Conservation (phyloP, 2,797 vertebrate species). For the Gymnothorax reevesii region DNA sequence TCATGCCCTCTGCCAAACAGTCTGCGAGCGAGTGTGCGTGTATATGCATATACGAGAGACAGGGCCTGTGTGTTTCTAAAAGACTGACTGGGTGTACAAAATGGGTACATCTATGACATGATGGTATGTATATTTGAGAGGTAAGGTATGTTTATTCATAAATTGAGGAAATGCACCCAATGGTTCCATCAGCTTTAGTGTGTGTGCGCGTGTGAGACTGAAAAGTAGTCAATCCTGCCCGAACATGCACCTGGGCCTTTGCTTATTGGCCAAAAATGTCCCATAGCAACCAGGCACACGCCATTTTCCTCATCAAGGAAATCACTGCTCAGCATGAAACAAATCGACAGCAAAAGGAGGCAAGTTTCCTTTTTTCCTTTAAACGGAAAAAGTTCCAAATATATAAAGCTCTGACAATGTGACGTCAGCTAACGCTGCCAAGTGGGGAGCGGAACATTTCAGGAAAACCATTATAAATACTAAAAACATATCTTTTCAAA, state of each 20-base stretch:
- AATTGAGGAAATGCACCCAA: too few species aligned
- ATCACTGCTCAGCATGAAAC: neutral
- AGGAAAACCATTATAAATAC: slow-evolving; percentile 76
- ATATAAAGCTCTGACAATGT: slow-evolving; percentile 37
- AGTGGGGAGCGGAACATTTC: slow-evolving; percentile 32
- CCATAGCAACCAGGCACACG: neutral
- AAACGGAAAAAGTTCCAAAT: slow-evolving; percentile 38
- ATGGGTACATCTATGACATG: too few species aligned
- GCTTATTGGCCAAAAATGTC: neutral
- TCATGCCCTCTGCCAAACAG: neutral
- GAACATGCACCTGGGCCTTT: neutral
- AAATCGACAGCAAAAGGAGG: neutral
- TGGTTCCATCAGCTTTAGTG: neutral
- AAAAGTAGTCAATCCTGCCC: neutral
- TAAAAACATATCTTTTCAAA: slow-evolving; percentile 60
- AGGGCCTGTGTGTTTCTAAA: neutral
- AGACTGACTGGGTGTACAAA: too few species aligned
- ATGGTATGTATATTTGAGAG: too few species aligned
- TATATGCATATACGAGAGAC: neutral
- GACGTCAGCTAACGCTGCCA: slow-evolving; percentile 37
- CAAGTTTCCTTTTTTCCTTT: slow-evolving; percentile 36
- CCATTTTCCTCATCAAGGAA: neutral
- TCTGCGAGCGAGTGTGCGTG: neutral
- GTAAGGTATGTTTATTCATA: too few species aligned
- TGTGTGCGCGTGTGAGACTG: neutral